Evolutionary conservation across 2,113 vertebrate species (phyloP), one percentile per base, ranked within the genome.

Genomic region (Paradoxurus hermaphroditus): DNA sequence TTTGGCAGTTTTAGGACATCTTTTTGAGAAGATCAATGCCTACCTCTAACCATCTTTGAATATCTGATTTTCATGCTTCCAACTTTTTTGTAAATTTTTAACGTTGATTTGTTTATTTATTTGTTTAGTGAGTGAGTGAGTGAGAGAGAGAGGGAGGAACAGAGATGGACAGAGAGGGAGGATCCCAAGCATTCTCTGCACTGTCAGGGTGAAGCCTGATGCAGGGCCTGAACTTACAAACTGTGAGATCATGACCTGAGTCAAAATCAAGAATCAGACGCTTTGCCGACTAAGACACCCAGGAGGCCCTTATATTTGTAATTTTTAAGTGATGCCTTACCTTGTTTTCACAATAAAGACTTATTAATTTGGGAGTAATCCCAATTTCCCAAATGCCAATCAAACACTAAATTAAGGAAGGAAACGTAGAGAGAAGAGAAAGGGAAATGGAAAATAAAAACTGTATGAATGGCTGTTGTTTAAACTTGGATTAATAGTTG

Each of bases 401-500:
- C 44, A 63, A 65, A 86, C 27, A 62, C 16, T 53, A 94, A 85
- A 56, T n/a, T 83, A 93, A 62, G 67, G 41, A 83, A 90, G 36
- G 49, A 49, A 39, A 90, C 29, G 56, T 0, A 27, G 36, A 86
- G 27, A 65, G 79, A 87, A 70, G 53, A 84, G 53, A 90, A 86
- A 86, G 25, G 68, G 79, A 83, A 95, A 88, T 15, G 12, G 16
- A 62, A 86, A 98, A 81, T 83, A 87, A 77, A 77, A 95, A 34
- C n/a, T 23, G 12, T 73, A 11, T 81, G 25, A 89, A 85, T 56
- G 41, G 9, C n/a, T 92, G 67, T 84, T 91, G 34, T 82, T 94
- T 94, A 92, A 84, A 88, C 29, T 75, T n/a, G 46, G 65, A 65
- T 85, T 70, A 85, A 94, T 2, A 49, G 59, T 63, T 41, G 19